A percentile compares a stretch with the other conserved stretches of the same genome.
Conservation (phyloP, 2,888 invertebrate genomes). For the Caenorhabditis sp. region DNA sequence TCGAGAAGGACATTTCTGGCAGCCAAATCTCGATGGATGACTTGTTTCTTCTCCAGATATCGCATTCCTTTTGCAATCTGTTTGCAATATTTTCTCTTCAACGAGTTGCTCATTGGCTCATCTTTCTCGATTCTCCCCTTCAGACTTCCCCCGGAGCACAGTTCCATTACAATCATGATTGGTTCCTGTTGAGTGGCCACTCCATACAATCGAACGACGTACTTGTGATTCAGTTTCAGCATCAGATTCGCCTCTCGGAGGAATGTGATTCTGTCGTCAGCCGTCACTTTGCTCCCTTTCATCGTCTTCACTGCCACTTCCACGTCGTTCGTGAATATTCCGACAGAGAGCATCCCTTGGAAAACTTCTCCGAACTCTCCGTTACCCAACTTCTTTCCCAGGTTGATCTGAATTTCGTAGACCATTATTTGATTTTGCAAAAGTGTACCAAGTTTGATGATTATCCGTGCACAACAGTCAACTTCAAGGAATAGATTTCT, state of each 20-base stretch:
- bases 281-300: conserved; percentile 66
- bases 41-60: conserved; percentile 73
- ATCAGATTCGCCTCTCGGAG: conserved; percentile 77
- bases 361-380: conserved; percentile 78
- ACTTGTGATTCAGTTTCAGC: conserved; percentile 74
- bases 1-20: conserved; percentile 72
- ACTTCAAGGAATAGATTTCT: too few relatives aligned
- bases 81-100: conserved; percentile 62
- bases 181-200: conserved; percentile 76
- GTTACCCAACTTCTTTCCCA: conserved; percentile 71
- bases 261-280: conserved; percentile 74
- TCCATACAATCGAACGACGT: conserved; percentile 74
- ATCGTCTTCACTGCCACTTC: conserved; percentile 77
- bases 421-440: too few relatives aligned
- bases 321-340: conserved; percentile 71
- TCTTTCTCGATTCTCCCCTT: conserved; percentile 43
- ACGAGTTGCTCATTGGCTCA: background rate
- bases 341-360: conserved; percentile 64
- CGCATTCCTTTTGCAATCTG: conserved; percentile 74
- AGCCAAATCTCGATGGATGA: conserved; percentile 75
- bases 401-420: conserved; percentile 57
- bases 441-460: too few relatives aligned
- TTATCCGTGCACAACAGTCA: too few relatives aligned
- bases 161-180: conserved; percentile 78
- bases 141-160: conserved; percentile 71